Base-by-base conservation (phyloP, 2,113 vertebrate genomes). In the Globicephala melas region DNA sequence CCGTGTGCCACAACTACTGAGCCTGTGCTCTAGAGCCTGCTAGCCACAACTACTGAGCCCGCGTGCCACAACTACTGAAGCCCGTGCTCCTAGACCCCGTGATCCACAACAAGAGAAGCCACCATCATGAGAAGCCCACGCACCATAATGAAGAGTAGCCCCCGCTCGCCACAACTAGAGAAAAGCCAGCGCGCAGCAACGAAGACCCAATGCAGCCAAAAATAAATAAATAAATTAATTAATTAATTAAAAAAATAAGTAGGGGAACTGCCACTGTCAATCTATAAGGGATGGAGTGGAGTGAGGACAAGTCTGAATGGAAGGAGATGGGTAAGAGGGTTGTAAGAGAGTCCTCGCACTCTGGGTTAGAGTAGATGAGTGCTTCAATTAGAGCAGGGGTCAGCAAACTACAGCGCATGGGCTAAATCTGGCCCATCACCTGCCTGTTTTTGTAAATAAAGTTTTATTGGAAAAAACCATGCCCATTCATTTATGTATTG, bases 361-460 rank as follows among this genome's bases (percentile, higher is more conserved):
- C 68, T 88, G 50, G n/a, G 26, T 94, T 25, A 73, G 21, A 65
- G 58, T 53, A 23, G 11, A 68, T n/a, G 47, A 74, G 5, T 20
- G 8, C 23, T 90, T 95, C 53, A 81, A 4, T 74, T 81, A 74
- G 85, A 74, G 41, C 62, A 82, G 33, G 5, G 58, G 11, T 85
- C 58, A 74, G 31, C 76, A 92, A 82, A 96, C 84, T 67, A 68
- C 20, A 92, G n/a, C n/a, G 31, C 8, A 28, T 14, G 33, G 60
- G 26, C 31, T 73, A 95, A 73, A 85, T 92, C 17, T 94, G 60
- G 33, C 8, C 36, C 8, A 68, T 33, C 9, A 87, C 7, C 23
- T 96, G 33, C 13, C 31, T 95, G 33, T 44, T 93, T 77, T 60
- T 89, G 21, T 87, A 76, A 68, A 71, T 89, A 80, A 91, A 84